Evolutionary conservation across 2,888 invertebrate species (phyloP), one percentile per base, ranked within the genome.

Genomic region (Argyresthia goedartella): DNA sequence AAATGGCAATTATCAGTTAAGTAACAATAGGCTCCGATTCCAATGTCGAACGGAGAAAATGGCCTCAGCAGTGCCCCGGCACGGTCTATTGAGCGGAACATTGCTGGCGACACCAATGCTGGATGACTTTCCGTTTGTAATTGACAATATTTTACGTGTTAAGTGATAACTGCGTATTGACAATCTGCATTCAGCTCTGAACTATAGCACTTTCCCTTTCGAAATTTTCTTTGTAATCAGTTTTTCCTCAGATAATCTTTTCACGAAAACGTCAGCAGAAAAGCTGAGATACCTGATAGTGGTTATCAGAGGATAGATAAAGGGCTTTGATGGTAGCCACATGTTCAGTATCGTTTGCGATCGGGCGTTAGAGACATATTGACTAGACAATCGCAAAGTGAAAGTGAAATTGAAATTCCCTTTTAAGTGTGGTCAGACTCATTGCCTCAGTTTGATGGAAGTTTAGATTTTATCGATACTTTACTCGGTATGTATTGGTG

Each of bases 1-100:
- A 25, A 25, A 25, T 25, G 25, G 42, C 16, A 42, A 69, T 69
- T 62, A 67, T 82, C 78, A 76, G 71, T 80, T 81, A 84, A 81
- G 67, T 68, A 13, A 9, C 59, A 61, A 59, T 58, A 60, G 64
- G 67, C 70, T 25, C 25, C 25, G 25, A 25, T 59, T 8, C 76
- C 81, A 82, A 84, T 82, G 81, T 67, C 75, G 62, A 47, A 33
- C 63, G 72, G 78, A 73, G 81, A 79, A 81, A 81, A 74, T 25
- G 48, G 47, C 33, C 47, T 14, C 48, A 34, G 42, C 6, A 8
- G 25, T 36, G 15, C 36, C 41, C 50, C 50, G 42, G 13, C 41
- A 50, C 33, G 50, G 15, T 50, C 42, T 42, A 62, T 66, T 64
- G 74, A 76, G 74, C 81, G 76, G 69, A 79, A 81, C 73, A 80